Conservation (phyloP, 2,888 invertebrate species). For the Torymus auratus region DNA sequence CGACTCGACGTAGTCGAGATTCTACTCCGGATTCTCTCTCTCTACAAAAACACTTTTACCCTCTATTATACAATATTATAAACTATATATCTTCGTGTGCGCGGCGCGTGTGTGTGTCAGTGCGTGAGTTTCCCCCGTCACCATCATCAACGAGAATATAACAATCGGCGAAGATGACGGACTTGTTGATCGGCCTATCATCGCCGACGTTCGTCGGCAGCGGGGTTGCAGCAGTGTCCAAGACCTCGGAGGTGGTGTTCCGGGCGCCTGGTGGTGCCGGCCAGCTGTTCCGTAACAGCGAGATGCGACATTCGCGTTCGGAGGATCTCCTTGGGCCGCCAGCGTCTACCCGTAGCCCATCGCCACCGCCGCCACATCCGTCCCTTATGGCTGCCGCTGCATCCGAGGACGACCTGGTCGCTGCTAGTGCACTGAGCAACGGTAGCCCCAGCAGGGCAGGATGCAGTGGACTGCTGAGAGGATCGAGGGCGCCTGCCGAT, state of each 20-base stretch:
- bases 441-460: conserved; percentile 47
- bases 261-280: conserved; percentile 48
- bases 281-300: conserved; percentile 67
- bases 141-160: too few species aligned
- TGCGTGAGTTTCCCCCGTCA: too few species aligned
- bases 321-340: conserved; percentile 72
- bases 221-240: conserved; percentile 33
- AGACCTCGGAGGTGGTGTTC: conserved; percentile 51
- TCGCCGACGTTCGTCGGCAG: conserved; percentile 29
- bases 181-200: conserved; percentile 64
- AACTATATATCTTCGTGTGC: too few species aligned
- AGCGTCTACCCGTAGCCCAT: conserved; percentile 54
- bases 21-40: too few species aligned
- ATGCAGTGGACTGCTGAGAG: conserved; percentile 56
- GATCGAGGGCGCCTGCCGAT: conserved; percentile 73
- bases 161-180: conserved; percentile 62
- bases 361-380: conserved; percentile 65
- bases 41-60: too few species aligned
- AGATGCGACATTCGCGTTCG: conserved; percentile 74
- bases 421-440: conserved; percentile 68
- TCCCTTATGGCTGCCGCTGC: conserved; percentile 65
- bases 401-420: conserved; percentile 73
- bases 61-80: too few species aligned
- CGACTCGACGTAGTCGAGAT: too few species aligned
- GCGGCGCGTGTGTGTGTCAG: too few species aligned